phyloP scores from a whole-genome alignment of 2,888 invertebrate genomes.

The Alcis repandata region DNA sequence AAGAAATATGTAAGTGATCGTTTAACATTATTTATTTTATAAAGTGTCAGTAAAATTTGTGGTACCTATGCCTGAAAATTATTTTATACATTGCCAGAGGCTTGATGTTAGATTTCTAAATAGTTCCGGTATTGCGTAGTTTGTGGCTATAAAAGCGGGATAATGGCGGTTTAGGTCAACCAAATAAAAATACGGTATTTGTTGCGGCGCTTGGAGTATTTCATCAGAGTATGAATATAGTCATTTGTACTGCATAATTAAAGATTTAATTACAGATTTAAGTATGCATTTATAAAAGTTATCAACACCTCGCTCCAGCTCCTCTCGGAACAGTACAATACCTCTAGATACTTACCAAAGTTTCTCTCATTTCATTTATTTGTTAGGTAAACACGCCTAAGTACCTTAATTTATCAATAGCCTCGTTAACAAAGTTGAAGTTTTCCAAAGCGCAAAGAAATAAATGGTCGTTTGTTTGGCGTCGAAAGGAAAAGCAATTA shows the following conservation, averaged over 20 bases:
- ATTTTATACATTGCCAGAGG: constrained; percentile 3
- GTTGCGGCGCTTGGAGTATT: neutral
- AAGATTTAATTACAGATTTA: too few relatives aligned
- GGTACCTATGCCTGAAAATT: neutral
- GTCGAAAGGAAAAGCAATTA: constrained; percentile 83
- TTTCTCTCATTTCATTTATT: neutral
- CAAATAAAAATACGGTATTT: constrained; percentile 3
- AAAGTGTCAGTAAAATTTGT: constrained; percentile 1
- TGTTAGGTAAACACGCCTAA: too few relatives aligned
- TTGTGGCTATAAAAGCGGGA: constrained; percentile 10
- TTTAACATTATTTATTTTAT: neutral
- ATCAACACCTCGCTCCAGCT: too few relatives aligned
- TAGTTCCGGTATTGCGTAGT: constrained; percentile 23
- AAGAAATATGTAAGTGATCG: neutral
- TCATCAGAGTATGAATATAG: neutral
- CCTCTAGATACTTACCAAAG: too few relatives aligned
- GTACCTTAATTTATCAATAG: constrained; percentile 15
- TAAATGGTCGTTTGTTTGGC: constrained; percentile 68
- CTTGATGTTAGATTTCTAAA: constrained; percentile 11
- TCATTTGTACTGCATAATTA: neutral
- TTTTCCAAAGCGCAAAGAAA: constrained; percentile 66
- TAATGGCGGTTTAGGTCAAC: constrained; percentile 3
- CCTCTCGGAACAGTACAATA: too few relatives aligned
- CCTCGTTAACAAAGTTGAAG: constrained; percentile 53
- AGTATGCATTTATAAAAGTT: too few relatives aligned